Evolutionary conservation across 1,140 invertebrate species (phyloP).

Genomic region (Hirudo medicinalis): DNA sequence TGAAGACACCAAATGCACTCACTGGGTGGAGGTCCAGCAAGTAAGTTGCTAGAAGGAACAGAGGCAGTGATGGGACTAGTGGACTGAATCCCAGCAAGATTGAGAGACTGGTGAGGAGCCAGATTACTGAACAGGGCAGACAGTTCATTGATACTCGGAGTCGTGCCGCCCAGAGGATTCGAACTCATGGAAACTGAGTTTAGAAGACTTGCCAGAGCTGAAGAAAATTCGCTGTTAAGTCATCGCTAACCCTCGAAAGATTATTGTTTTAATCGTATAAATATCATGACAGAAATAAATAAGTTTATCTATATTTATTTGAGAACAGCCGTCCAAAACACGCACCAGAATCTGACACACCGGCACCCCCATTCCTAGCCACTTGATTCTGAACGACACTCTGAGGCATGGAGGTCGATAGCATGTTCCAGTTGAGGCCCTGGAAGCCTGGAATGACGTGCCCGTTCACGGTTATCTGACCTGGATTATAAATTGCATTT

Average conservation of each 20-base stretch:
- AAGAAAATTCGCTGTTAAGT: neutral
- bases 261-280: too few relatives aligned
- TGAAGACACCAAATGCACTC: neutral
- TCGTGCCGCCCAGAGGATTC: neutral
- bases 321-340: too few relatives aligned
- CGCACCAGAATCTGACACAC: too few relatives aligned
- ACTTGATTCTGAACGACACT: too few relatives aligned
- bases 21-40: neutral
- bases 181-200: constrained; percentile 4
- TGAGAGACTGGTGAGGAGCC: neutral
- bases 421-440: constrained; percentile 5
- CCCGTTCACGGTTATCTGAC: constrained; percentile 32
- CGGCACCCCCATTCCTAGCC: too few relatives aligned
- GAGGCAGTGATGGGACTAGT: constrained; percentile 11
- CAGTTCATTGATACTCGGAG: constrained; percentile 12
- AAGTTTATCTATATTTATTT: too few relatives aligned
- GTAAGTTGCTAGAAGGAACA: neutral
- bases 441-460: constrained; percentile 27
- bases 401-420: neutral
- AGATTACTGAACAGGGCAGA: constrained; percentile 12
- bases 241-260: too few relatives aligned
- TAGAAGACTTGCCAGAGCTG: constrained; percentile 9
- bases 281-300: too few relatives aligned
- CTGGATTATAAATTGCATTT: constrained; percentile 24
- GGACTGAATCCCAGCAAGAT: constrained; percentile 2